Evolutionary conservation across 2,888 invertebrate genomes (phyloP).

Genomic region (Argyresthia goedartella): DNA sequence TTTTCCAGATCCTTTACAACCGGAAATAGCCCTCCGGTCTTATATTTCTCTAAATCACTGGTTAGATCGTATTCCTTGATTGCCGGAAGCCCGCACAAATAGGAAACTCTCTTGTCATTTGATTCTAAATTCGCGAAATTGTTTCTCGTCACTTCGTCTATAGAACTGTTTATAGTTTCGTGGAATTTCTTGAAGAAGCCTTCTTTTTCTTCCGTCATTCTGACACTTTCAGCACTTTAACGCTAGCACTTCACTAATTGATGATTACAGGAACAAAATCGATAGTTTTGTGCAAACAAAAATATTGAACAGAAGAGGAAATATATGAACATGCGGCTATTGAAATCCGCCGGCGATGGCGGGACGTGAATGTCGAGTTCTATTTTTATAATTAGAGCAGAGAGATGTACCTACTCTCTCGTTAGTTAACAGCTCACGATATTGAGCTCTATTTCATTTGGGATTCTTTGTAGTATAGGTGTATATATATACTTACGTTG

Average conservation of each 20-base stretch:
- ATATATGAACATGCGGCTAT: constrained; percentile 5
- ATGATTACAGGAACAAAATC: too few species aligned
- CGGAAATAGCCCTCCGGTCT: constrained; percentile 38
- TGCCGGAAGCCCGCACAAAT: constrained; percentile 65
- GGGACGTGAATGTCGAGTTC: constrained; percentile 30
- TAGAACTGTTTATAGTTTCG: constrained; percentile 65
- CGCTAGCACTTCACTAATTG: constrained; percentile 1
- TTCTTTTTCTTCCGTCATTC: constrained; percentile 44
- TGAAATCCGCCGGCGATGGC: constrained; percentile 32
- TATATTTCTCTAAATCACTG: constrained; percentile 44
- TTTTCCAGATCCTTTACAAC: constrained; percentile 69
- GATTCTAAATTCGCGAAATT: constrained; percentile 73
- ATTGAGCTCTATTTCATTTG: too few species aligned
- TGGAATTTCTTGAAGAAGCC: constrained; percentile 77
- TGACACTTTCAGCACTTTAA: constrained; percentile 6
- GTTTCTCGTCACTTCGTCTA: constrained; percentile 71
- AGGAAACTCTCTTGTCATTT: constrained; percentile 76
- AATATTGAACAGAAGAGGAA: too few species aligned
- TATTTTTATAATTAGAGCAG: constrained; percentile 56
- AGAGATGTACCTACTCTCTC: constrained; percentile 19
- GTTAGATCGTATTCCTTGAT: constrained; percentile 60
- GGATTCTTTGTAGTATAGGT: too few species aligned
- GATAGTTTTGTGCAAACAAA: too few species aligned
- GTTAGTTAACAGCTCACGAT: too few species aligned
- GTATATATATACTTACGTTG: too few species aligned